These are phyloP conservation scores for Macrobrachium nipponense DNA, from an alignment of 1,140 invertebrate genomes.

Conservation along the genomic window DNA sequence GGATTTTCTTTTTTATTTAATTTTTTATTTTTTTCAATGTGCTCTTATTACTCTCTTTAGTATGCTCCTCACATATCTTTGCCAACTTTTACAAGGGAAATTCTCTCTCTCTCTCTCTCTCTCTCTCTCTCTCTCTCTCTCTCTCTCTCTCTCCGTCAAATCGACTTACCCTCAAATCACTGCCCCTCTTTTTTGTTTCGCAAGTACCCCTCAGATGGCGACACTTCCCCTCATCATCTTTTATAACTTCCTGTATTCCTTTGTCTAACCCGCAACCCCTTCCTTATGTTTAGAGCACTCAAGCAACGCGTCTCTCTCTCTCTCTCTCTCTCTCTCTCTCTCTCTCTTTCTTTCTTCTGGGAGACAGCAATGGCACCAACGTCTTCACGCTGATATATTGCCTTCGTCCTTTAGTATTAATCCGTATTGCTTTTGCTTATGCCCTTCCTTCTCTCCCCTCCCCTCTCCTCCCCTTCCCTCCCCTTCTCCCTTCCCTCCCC, in stretches of 20 bases:
- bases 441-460: neutral
- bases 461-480: neutral
- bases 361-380: neutral
- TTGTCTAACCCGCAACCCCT: conserved; percentile 1
- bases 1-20: neutral
- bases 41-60: neutral
- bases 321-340: conserved; percentile 18
- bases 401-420: too few species aligned
- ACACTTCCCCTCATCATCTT: neutral
- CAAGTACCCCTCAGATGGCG: too few species aligned
- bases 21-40: too few species aligned
- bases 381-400: neutral
- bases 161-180: too few species aligned
- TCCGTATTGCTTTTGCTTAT: neutral
- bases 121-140: conserved; percentile 24
- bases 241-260: conserved; percentile 3
- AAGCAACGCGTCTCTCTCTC: too few species aligned
- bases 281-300: neutral
- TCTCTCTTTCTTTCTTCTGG: neutral
- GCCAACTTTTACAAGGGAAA: neutral
- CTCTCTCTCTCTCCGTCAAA: conserved; percentile 2
- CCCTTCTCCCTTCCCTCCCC: neutral
- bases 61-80: neutral
- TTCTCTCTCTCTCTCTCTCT: conserved; percentile 20
- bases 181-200: too few species aligned